phyloP scores from a whole-genome alignment of 2,888 invertebrate genomes.

The Pelosia muscerda region DNA sequence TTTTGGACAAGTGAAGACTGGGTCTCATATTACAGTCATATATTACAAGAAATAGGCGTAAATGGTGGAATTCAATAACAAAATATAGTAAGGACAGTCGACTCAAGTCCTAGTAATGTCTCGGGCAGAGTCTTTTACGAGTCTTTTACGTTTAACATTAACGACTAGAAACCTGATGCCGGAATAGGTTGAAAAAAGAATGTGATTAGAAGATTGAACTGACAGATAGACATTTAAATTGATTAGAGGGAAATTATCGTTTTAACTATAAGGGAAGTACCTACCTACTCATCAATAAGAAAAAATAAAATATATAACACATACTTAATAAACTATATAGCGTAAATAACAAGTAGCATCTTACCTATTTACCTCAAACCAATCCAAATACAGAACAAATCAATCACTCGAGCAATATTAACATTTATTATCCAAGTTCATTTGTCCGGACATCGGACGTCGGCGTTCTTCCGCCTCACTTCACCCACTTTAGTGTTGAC shows the following conservation, averaged over 20 bases:
- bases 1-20: neutral
- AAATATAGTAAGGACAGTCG: neutral
- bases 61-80: neutral
- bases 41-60: neutral
- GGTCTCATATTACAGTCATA: neutral
- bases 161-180: neutral
- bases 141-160: neutral
- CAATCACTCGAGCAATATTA: constrained; percentile 1
- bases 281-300: too few species aligned
- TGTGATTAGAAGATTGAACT: neutral
- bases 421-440: constrained; percentile 26
- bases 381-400: neutral
- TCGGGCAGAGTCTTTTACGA: neutral
- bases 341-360: neutral
- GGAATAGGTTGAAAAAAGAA: neutral
- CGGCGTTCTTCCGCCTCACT: constrained; percentile 62
- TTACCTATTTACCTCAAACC: neutral
- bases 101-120: neutral
- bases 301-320: too few species aligned
- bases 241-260: too few species aligned
- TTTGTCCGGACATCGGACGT: constrained; percentile 30
- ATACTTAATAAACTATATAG: neutral
- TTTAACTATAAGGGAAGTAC: too few species aligned
- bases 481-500: constrained; percentile 70
- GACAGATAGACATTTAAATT: too few species aligned